Percentiles rank a stretch among this genome's conserved stretches.
Evolutionary conservation across 2,888 invertebrate genomes (phyloP).

Genomic region (Morinoia aosen): DNA sequence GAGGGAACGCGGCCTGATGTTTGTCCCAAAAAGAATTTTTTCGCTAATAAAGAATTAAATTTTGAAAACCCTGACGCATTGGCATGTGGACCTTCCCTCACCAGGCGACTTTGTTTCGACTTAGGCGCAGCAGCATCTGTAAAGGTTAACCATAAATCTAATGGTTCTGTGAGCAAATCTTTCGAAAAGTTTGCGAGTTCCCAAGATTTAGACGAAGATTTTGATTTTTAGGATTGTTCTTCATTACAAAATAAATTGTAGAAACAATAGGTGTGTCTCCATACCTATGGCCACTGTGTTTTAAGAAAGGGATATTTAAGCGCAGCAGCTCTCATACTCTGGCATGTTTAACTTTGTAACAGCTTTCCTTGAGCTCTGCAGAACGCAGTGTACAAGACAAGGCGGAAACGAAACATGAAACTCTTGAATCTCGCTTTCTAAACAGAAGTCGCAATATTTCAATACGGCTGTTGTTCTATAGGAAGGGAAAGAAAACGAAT

Average conservation of each 20-base stretch:
- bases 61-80: neutral
- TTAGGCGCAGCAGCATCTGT: neutral
- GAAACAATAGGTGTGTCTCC: neutral
- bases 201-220: slow-evolving; percentile 50
- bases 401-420: no score
- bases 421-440: no score
- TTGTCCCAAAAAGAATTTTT: neutral
- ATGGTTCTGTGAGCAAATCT: neutral
- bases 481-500: no score
- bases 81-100: neutral
- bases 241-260: neutral
- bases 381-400: no score
- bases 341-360: no score
- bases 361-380: no score
- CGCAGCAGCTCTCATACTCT: no score
- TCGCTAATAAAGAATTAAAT: neutral
- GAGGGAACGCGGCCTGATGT: neutral
- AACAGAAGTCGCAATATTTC: no score
- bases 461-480: no score
- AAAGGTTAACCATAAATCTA: neutral
- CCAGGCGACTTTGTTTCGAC: neutral
- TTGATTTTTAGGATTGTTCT: slow-evolving; percentile 9
- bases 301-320: no score
- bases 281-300: neutral
- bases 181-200: slow-evolving; percentile 42